A percentile compares a stretch with the other conserved stretches of the same genome.
Conservation (phyloP, 2,113 vertebrate genomes). For the Manacus vitellinus region DNA sequence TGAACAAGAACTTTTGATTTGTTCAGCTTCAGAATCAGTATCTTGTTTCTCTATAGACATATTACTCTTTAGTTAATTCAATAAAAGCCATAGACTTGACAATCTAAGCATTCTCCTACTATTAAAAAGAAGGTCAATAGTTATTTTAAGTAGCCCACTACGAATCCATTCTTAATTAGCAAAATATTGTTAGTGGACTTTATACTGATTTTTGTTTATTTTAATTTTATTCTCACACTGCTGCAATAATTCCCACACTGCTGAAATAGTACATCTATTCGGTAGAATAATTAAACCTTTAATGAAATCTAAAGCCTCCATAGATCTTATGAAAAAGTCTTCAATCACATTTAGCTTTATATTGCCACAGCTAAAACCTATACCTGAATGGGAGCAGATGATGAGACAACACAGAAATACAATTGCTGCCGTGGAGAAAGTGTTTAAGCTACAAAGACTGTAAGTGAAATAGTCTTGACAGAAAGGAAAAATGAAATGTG, state of each 20-base stretch:
- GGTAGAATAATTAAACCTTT: not conserved
- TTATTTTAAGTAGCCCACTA: not conserved
- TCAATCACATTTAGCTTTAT: not conserved
- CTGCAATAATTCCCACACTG: not conserved
- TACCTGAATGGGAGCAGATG: not conserved
- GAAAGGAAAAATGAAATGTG: slow-evolving; percentile 2
- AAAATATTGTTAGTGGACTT: not conserved
- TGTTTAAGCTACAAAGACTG: not conserved
- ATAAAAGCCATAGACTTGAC: not conserved
- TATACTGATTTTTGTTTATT: not conserved
- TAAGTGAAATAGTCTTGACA: not conserved
- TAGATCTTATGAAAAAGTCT: not conserved
- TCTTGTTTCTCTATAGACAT: not conserved
- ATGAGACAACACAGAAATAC: not conserved
- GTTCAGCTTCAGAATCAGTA: not conserved
- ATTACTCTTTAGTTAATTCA: not conserved
- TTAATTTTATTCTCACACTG: not conserved
- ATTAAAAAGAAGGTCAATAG: not conserved
- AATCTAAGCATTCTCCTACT: not conserved
- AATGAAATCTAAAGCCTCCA: not conserved
- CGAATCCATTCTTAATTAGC: not conserved
- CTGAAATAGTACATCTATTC: not conserved
- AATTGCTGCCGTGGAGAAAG: not conserved
- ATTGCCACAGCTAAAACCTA: not conserved
- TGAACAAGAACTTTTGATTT: not conserved